A percentile compares a stretch with the other conserved stretches of the same genome.
Conservation (phyloP, 2,797 vertebrate genomes). For the Mus minutoides region DNA sequence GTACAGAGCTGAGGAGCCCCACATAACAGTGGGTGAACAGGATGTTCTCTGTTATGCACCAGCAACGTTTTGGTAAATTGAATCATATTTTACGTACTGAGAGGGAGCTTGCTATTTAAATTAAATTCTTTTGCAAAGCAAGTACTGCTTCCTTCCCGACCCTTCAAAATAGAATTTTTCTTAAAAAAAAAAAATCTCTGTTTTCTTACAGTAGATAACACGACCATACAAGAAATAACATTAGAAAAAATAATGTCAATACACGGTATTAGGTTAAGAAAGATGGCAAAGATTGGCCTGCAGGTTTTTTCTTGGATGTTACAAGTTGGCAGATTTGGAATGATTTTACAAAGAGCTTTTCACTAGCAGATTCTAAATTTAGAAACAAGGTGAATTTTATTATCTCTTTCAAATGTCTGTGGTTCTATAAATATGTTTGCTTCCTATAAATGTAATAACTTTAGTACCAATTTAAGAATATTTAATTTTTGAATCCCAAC, state of each 20-base stretch:
- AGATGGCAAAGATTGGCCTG: background rate
- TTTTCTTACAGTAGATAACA: constrained; percentile 49
- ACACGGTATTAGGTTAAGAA: constrained; percentile 14
- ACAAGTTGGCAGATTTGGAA: constrained; percentile 21
- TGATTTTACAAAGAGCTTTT: constrained; percentile 63
- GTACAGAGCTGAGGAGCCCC: background rate
- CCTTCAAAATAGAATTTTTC: background rate
- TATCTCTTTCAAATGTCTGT: constrained; percentile 33
- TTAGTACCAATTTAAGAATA: constrained; percentile 50
- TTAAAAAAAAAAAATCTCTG: background rate
- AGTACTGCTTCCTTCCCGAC: background rate
- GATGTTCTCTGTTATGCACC: constrained; percentile 27
- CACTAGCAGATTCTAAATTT: constrained; percentile 44
- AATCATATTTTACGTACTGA: constrained; percentile 63
- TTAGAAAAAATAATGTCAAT: background rate
- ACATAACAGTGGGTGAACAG: constrained; percentile 11
- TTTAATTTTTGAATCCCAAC: constrained; percentile 50
- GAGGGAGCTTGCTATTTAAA: constrained; percentile 59
- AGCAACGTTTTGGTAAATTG: constrained; percentile 48
- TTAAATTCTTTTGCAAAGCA: constrained; percentile 63
- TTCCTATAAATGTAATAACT: constrained; percentile 58
- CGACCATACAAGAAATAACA: background rate
- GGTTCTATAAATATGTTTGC: constrained; percentile 65
- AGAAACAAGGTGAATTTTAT: constrained; percentile 52
- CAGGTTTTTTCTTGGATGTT: background rate